Conservation (phyloP, 2,888 invertebrate genomes). For the Eristalis intricaria region DNA sequence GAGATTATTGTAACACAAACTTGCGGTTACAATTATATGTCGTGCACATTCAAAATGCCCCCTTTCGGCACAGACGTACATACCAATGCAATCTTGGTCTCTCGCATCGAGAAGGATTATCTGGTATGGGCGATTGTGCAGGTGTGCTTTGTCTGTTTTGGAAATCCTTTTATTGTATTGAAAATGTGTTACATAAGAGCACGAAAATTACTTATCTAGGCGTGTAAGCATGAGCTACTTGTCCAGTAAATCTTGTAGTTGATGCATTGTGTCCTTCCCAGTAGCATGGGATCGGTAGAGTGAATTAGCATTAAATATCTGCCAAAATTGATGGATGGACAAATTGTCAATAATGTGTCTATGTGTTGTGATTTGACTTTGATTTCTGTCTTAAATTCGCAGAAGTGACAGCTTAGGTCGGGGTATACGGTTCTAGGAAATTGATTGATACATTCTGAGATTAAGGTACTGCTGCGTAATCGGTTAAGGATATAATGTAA, state of each 20-base stretch:
- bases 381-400: neutral
- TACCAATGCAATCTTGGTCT: neutral
- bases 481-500: too few species aligned
- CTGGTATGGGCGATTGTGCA: neutral
- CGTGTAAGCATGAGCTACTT: neutral
- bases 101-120: conserved; percentile 2
- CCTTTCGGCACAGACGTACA: neutral
- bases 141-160: neutral
- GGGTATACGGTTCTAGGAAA: too few species aligned
- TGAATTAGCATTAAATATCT: conserved; percentile 13
- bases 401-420: too few species aligned
- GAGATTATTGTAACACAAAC: conserved; percentile 53
- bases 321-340: neutral
- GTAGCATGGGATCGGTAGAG: neutral
- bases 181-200: neutral
- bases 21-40: conserved; percentile 55
- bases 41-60: conserved; percentile 2
- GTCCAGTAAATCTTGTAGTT: neutral
- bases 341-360: neutral
- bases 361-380: neutral
- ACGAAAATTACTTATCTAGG: neutral
- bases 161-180: neutral
- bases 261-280: neutral
- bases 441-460: too few species aligned
- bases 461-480: too few species aligned